Conservation (phyloP, 2,888 invertebrate genomes). For the Pterostichus niger region DNA sequence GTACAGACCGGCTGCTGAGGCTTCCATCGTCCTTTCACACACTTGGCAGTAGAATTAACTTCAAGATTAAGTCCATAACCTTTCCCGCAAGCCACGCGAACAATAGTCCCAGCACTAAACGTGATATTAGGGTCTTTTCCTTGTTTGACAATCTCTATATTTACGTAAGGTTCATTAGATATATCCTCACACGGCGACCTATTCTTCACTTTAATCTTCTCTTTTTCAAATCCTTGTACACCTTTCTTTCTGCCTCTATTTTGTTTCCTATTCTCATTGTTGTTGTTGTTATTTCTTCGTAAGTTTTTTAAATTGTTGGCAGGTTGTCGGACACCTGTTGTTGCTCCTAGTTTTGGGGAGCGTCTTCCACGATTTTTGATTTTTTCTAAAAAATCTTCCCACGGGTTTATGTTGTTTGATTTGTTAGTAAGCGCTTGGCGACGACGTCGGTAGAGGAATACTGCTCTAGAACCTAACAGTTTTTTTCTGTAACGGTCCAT, state of each 20-base stretch:
- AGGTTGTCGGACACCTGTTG: conserved; percentile 60
- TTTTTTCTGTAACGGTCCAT: conserved; percentile 70
- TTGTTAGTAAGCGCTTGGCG: conserved; percentile 44
- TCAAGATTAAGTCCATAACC: conserved; percentile 88
- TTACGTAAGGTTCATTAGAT: conserved; percentile 83
- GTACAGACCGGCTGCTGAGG: conserved; percentile 89
- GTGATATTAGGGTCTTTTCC: conserved; percentile 86
- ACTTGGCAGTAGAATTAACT: conserved; percentile 87
- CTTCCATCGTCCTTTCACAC: conserved; percentile 91
- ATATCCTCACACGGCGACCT: conserved; percentile 85
- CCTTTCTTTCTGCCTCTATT: conserved; percentile 72
- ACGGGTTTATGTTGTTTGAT: neutral
- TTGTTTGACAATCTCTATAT: conserved; percentile 85
- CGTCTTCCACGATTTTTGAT: conserved; percentile 44
- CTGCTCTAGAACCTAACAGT: conserved; percentile 48
- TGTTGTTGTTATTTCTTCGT: conserved; percentile 67
- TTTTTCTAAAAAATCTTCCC: conserved; percentile 30
- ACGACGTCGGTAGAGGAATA: conserved; percentile 51
- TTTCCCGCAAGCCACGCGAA: conserved; percentile 87
- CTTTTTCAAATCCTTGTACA: conserved; percentile 53
- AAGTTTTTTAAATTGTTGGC: conserved; percentile 63
- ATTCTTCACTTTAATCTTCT: conserved; percentile 60
- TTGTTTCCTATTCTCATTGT: conserved; percentile 68
- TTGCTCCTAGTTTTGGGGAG: conserved; percentile 65
- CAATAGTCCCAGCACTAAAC: conserved; percentile 87